phyloP scores from a whole-genome alignment of 1,140 invertebrate genomes.

The Macrosteles quadrilineatus region DNA sequence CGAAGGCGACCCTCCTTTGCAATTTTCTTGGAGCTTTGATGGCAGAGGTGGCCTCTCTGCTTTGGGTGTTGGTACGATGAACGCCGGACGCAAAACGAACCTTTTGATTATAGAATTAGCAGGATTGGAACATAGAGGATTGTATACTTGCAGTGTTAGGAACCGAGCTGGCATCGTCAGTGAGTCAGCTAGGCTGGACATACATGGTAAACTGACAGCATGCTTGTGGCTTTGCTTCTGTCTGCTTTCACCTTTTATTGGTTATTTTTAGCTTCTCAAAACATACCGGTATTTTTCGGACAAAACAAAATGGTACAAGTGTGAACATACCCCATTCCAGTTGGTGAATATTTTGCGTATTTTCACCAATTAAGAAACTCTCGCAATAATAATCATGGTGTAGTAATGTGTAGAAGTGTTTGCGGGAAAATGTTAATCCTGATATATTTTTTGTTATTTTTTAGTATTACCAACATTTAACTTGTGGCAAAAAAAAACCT shows the following conservation, averaged over 20 bases:
- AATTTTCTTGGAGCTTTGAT: conserved; percentile 46
- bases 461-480: no score
- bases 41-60: conserved; percentile 28
- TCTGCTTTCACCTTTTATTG: conserved; percentile 52
- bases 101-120: conserved; percentile 69
- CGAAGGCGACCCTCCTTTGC: conserved; percentile 49
- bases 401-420: no score
- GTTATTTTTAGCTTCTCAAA: conserved; percentile 4
- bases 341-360: no score
- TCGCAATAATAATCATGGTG: no score
- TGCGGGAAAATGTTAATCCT: no score
- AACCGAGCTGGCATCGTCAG: conserved; percentile 72
- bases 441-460: no score
- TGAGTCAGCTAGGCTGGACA: conserved; percentile 64
- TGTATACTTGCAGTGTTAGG: conserved; percentile 70
- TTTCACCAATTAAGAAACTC: no score
- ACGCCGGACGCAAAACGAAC: conserved; percentile 45
- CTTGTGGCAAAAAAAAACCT: no score
- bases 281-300: not conserved
- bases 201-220: conserved; percentile 58
- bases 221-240: conserved; percentile 36
- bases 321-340: conserved; percentile 20
- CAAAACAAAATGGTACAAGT: not conserved
- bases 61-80: conserved; percentile 38
- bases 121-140: conserved; percentile 60